Conservation (phyloP, 2,888 invertebrate genomes). For the Dasypolia templi region DNA sequence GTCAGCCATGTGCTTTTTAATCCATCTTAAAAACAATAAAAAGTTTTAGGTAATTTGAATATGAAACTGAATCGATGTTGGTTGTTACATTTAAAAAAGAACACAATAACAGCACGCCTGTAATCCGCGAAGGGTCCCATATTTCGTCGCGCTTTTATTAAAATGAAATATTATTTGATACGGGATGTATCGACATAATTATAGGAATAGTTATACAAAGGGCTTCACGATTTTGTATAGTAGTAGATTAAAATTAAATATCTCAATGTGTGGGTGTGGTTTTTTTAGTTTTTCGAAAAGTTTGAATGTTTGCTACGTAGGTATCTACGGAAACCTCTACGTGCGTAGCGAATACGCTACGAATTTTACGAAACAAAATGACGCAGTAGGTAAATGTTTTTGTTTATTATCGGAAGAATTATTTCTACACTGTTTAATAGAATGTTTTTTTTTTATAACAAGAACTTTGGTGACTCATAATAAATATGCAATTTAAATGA, state of each 20-base stretch:
- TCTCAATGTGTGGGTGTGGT: neutral
- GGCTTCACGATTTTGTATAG: neutral
- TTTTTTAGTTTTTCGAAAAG: neutral
- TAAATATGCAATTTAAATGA: constrained; percentile 1
- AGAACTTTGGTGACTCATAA: neutral
- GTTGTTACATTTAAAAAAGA: neutral
- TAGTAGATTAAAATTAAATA: neutral
- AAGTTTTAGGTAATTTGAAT: neutral
- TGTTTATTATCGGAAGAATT: neutral
- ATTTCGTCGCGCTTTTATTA: too few species aligned
- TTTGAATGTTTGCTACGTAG: neutral
- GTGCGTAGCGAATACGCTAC: constrained; percentile 10
- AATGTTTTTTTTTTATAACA: neutral
- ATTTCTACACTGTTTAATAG: neutral
- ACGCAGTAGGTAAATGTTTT: neutral
- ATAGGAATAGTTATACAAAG: neutral
- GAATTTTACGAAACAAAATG: neutral
- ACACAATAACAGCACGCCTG: too few species aligned
- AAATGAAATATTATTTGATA: neutral
- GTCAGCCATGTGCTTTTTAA: neutral
- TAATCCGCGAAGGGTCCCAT: too few species aligned
- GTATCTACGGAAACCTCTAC: neutral
- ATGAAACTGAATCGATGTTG: neutral
- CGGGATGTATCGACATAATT: neutral
- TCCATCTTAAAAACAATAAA: neutral